phyloP scores from a whole-genome alignment of 2,113 vertebrate genomes.

The zebrafish (Danio rerio) region DNA sequence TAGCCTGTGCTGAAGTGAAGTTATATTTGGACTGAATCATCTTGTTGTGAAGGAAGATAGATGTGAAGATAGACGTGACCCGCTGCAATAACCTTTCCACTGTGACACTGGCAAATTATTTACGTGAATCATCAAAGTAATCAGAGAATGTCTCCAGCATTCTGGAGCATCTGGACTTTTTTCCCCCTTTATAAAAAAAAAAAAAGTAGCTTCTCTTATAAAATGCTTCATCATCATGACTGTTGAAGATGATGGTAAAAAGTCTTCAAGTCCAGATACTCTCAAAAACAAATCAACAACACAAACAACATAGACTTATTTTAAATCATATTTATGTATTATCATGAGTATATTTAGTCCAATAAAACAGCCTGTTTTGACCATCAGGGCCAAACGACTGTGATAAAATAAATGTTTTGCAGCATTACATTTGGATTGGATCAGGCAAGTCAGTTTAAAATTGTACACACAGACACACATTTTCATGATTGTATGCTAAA shows the following conservation, averaged over 20 bases:
- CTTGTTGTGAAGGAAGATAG: not conserved
- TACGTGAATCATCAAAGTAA: not conserved
- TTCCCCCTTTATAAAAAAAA: not conserved
- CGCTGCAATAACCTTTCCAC: not conserved
- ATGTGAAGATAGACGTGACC: not conserved
- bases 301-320: not conserved
- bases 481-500: too few species aligned
- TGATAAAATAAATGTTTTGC: not conserved
- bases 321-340: not conserved
- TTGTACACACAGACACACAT: not conserved
- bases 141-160: not conserved
- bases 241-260: not conserved
- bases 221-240: not conserved
- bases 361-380: not conserved
- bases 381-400: not conserved
- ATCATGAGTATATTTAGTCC: too few species aligned
- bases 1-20: not conserved
- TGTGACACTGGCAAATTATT: not conserved
- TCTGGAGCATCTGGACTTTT: not conserved
- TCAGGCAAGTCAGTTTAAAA: not conserved
- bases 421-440: not conserved
- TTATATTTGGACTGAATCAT: not conserved
- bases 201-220: not conserved
- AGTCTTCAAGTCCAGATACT: not conserved
- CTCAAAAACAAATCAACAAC: not conserved